Percentiles rank a stretch among this genome's conserved stretches.
Conservation (phyloP, 2,888 invertebrate genomes). For the Salticus scenicus region DNA sequence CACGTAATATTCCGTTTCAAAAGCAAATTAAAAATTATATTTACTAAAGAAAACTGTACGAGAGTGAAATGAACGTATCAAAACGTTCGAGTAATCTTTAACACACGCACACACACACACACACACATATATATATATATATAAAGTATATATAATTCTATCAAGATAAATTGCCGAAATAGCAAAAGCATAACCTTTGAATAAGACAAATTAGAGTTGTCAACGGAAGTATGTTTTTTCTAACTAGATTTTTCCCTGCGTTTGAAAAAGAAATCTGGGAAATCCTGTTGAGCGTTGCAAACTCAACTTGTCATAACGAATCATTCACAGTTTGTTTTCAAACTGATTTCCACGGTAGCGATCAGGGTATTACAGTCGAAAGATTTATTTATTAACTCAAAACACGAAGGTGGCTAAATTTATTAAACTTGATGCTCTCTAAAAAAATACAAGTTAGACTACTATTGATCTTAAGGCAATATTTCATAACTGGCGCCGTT, state of each 20-base stretch:
- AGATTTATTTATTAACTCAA: neutral
- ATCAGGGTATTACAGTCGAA: neutral
- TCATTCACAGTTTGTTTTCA: neutral
- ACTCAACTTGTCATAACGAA: neutral
- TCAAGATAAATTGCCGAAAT: neutral
- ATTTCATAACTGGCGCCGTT: constrained; percentile 14
- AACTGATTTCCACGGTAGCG: neutral
- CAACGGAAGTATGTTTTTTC: neutral
- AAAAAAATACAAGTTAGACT: neutral
- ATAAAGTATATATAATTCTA: too few relatives aligned
- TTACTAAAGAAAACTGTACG: too few relatives aligned
- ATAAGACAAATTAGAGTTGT: neutral
- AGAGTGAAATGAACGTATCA: too few relatives aligned
- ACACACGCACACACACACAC: too few relatives aligned
- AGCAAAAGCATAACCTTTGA: neutral
- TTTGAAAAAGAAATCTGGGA: neutral
- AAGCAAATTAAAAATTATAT: too few relatives aligned
- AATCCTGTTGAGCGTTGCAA: neutral
- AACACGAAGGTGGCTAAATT: neutral
- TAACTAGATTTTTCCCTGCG: too few relatives aligned
- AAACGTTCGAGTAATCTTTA: too few relatives aligned
- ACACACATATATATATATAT: too few relatives aligned
- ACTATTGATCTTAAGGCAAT: neutral
- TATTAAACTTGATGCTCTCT: neutral
- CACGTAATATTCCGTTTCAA: too few relatives aligned